phyloP scores from a whole-genome alignment of 2,888 invertebrate genomes.

The Fissipunctia ypsillon region DNA sequence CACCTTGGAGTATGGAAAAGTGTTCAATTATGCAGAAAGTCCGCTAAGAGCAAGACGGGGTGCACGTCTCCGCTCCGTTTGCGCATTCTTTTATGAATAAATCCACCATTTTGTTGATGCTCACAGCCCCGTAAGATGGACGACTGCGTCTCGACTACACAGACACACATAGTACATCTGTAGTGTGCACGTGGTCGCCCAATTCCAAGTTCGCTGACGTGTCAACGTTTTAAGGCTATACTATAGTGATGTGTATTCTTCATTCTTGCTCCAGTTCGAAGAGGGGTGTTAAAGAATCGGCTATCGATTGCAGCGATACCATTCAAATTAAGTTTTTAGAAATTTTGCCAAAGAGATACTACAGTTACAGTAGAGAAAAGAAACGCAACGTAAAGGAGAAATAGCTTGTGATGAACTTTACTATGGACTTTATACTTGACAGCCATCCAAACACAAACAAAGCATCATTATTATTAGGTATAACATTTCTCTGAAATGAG shows the following conservation, averaged over 20 bases:
- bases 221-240: conserved; percentile 25
- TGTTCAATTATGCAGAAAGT: conserved; percentile 59
- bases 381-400: neutral
- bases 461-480: neutral
- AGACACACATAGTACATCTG: conserved; percentile 4
- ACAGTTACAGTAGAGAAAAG: neutral
- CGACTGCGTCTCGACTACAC: conserved; percentile 20
- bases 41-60: conserved; percentile 32
- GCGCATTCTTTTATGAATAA: conserved; percentile 60
- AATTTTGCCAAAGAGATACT: neutral
- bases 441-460: neutral
- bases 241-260: neutral
- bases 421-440: conserved; percentile 20
- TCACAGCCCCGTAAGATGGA: conserved; percentile 43
- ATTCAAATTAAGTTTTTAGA: conserved; percentile 1
- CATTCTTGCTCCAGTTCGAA: conserved; percentile 10
- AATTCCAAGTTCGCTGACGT: conserved; percentile 18
- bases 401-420: neutral
- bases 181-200: conserved; percentile 23
- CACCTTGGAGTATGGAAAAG: conserved; percentile 18
- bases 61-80: conserved; percentile 34
- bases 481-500: conserved; percentile 13
- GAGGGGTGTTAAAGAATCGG: conserved; percentile 4
- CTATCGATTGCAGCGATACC: neutral
- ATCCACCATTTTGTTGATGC: conserved; percentile 42